Evolutionary conservation across 2,113 vertebrate genomes (phyloP).

Genomic region (Pseudonaja textilis): DNA sequence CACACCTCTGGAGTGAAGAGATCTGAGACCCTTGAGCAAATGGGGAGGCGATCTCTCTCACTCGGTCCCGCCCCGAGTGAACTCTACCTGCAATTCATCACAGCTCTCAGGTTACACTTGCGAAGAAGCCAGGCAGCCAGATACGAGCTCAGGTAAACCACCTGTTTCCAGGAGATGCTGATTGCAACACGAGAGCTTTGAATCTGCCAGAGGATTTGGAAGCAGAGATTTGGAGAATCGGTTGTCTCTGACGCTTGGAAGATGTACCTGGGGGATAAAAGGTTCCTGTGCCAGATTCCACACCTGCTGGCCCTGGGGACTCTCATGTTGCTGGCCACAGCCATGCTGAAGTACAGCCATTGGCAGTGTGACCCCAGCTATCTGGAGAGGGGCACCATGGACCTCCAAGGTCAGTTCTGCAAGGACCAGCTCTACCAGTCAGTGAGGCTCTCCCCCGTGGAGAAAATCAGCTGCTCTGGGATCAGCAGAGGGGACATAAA

Average conservation of each 20-base stretch:
- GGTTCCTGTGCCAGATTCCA: background rate
- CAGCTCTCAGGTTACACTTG: background rate
- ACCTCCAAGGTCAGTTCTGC: conserved; percentile 30
- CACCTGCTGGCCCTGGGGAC: conserved; percentile 34
- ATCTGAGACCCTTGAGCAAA: background rate
- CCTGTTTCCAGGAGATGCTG: background rate
- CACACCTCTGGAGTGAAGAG: background rate
- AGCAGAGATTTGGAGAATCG: background rate
- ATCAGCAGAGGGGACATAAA: conserved; percentile 69
- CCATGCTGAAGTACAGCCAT: conserved; percentile 42
- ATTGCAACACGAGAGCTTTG: background rate
- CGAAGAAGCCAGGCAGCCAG: background rate
- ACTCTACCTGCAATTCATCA: background rate
- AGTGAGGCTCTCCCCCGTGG: conserved; percentile 57
- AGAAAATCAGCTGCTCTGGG: conserved; percentile 66
- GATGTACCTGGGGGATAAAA: conserved; percentile 37
- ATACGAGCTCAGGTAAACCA: background rate
- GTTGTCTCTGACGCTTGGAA: background rate
- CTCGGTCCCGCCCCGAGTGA: background rate
- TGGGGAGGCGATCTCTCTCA: background rate
- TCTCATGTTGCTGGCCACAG: conserved; percentile 44
- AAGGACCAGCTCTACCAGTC: conserved; percentile 55
- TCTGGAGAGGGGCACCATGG: background rate
- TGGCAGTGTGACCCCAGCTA: conserved; percentile 33
- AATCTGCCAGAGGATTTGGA: background rate